Percentiles rank a stretch among this genome's conserved stretches.
These are phyloP conservation scores for Cremastobaeus sp. DNA, from an alignment of 2,888 invertebrate genomes.

Conservation along the genomic window DNA sequence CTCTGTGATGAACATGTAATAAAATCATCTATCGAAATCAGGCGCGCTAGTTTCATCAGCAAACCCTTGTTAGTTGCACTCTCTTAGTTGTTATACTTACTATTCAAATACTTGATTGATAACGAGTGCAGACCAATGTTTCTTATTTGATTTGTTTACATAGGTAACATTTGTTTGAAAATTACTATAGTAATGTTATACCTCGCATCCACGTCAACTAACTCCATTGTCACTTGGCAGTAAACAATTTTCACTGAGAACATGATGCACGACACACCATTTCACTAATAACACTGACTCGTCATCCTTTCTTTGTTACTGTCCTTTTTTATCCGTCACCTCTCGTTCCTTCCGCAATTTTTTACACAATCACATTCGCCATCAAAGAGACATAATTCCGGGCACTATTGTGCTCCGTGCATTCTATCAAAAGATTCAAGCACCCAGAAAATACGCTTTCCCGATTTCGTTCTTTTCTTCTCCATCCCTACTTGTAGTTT, in stretches of 20 bases:
- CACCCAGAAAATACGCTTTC: constrained; percentile 13
- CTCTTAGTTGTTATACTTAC: no score
- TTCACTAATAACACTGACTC: constrained; percentile 50
- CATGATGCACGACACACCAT: constrained; percentile 65
- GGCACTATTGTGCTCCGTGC: constrained; percentile 26
- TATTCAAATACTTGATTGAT: no score
- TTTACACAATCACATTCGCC: constrained; percentile 35
- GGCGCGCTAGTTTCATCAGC: no score
- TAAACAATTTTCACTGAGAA: constrained; percentile 76
- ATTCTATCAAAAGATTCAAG: constrained; percentile 13
- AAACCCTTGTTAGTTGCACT: no score
- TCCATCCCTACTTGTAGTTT: not conserved
- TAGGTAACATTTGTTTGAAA: no score
- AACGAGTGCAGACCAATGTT: no score
- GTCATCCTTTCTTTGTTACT: constrained; percentile 43
- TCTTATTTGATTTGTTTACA: no score
- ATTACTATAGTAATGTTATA: constrained; percentile 22
- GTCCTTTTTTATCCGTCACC: constrained; percentile 35
- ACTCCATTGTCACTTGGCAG: constrained; percentile 76
- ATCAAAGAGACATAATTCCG: constrained; percentile 23
- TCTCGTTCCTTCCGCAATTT: constrained; percentile 60
- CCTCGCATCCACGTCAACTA: constrained; percentile 63
- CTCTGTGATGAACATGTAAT: no score
- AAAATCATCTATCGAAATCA: no score
- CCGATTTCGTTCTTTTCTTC: not conserved